Percentiles rank a stretch among this genome's conserved stretches.
phyloP scores from a whole-genome alignment of 2,888 invertebrate genomes.

The Endotricha flammealis region DNA sequence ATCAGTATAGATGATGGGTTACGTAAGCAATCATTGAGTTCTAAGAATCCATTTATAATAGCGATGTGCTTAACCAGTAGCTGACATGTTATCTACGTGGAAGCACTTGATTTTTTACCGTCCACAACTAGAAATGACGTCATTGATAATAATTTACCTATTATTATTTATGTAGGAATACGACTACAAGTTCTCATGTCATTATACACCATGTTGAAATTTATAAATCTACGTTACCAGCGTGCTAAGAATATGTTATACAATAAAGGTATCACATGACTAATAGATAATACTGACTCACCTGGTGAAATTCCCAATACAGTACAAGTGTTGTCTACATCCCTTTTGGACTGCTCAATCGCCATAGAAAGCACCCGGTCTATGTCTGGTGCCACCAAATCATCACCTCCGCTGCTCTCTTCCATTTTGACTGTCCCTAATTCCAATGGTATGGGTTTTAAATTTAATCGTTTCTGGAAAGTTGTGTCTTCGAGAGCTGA shows the following conservation, averaged over 20 bases:
- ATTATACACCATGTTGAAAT: constrained; percentile 10
- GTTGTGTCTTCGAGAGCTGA: constrained; percentile 91
- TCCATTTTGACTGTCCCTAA: constrained; percentile 83
- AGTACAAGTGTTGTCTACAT: constrained; percentile 90
- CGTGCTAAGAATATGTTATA: background rate
- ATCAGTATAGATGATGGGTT: constrained; percentile 29
- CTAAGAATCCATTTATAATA: constrained; percentile 60
- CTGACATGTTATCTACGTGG: constrained; percentile 43
- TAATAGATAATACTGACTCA: constrained; percentile 67
- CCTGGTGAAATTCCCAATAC: constrained; percentile 93
- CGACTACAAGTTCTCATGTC: constrained; percentile 36
- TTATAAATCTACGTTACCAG: background rate
- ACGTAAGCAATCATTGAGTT: constrained; percentile 61
- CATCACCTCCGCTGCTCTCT: constrained; percentile 79
- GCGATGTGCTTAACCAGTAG: constrained; percentile 44
- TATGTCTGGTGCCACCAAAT: constrained; percentile 84
- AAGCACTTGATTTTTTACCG: constrained; percentile 48
- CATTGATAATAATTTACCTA: constrained; percentile 41
- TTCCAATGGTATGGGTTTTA: constrained; percentile 86
- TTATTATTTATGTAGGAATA: constrained; percentile 29
- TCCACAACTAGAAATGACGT: constrained; percentile 47
- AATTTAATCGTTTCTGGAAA: constrained; percentile 90
- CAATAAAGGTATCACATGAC: constrained; percentile 18
- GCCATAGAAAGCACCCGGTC: constrained; percentile 91
- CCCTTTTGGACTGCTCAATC: constrained; percentile 90